phyloP scores from a whole-genome alignment of 2,113 vertebrate species.

The Ophiodon elongatus region DNA sequence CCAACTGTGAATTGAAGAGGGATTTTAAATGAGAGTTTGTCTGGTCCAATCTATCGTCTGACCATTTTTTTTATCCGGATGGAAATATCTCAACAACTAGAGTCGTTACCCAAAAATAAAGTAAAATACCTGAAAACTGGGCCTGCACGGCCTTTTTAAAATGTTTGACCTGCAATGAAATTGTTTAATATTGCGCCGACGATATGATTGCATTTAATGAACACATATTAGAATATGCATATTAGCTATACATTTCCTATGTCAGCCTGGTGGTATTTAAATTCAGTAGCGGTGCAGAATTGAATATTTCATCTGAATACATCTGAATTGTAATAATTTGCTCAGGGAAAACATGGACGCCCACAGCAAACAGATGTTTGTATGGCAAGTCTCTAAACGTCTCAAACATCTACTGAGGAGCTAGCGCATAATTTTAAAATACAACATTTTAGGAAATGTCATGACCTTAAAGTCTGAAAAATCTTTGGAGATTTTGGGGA shows the following conservation, averaged over 20 bases:
- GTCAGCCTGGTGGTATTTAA: not conserved
- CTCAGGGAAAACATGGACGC: no score
- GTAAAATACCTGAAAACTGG: not conserved
- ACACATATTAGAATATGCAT: not conserved
- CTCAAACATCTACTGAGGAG: not conserved
- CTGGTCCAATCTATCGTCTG: not conserved
- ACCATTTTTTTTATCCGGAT: not conserved
- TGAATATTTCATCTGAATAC: no score
- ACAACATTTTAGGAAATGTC: not conserved
- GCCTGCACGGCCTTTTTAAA: not conserved
- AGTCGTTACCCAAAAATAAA: not conserved
- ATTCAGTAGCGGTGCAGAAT: no score
- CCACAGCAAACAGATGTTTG: no score
- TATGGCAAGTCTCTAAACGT: not conserved
- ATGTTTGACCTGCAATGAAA: not conserved
- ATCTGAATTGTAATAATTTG: no score
- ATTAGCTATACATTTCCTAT: no score
- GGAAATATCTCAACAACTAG: not conserved
- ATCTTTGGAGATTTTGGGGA: not conserved
- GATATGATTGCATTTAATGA: not conserved
- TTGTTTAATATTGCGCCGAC: not conserved
- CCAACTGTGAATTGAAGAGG: not conserved
- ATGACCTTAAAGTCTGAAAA: no score
- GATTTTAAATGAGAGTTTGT: not conserved
- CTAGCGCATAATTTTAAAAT: not conserved